Base-by-base conservation (phyloP, 2,113 vertebrate species). In the Pterocles burchelli region DNA sequence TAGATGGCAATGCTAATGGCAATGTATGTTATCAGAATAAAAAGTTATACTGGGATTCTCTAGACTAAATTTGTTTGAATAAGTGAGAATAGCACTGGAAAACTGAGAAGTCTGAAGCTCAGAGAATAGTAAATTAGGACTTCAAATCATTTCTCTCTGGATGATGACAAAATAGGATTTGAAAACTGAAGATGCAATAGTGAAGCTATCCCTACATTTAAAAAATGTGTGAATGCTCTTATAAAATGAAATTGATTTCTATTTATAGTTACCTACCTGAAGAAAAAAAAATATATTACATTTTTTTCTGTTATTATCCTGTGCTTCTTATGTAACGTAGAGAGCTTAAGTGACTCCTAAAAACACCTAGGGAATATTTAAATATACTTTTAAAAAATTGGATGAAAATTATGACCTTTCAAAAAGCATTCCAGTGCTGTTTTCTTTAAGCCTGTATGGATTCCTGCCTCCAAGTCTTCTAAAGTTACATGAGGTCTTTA, bases 351-450 rank as follows among this genome's bases (percentile, higher is more conserved):
- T 31, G 62, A 46, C 5, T 45, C 68, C 70, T 55, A 58, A 90
- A 92, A 63, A 49, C 25, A 74, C 2, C 3, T 17, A 54, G 8
- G 19, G 45, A 62, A 74, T 61, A 76, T 70, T 28, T 38, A 84
- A 65, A 71, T 51, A 46, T 36, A 26, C 0, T 0, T 0, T 48
- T 13, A 58, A 75, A 83, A 18, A 57, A 52, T 22, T 4, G 7
- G 16, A 70, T 81, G 12, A 89, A 87, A 58, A 22, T 54, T 10
- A 66, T 36, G n/a, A 70, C 18, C 20, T 66, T 72, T 76, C 31
- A n/a, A 45, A 92, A 95, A 61, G 1, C 1, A 54, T 70, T 86
- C 17, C 13, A 72, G 34, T 7, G 13, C 1, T 34, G 2, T 52
- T 80, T 92, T 57, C 15, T 65, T 38, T 49, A 86, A 58, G 28